Percentiles rank a stretch among this genome's conserved stretches.
Evolutionary conservation across 2,113 vertebrate species (phyloP).

Genomic region (Onychorhynchus coronatus): DNA sequence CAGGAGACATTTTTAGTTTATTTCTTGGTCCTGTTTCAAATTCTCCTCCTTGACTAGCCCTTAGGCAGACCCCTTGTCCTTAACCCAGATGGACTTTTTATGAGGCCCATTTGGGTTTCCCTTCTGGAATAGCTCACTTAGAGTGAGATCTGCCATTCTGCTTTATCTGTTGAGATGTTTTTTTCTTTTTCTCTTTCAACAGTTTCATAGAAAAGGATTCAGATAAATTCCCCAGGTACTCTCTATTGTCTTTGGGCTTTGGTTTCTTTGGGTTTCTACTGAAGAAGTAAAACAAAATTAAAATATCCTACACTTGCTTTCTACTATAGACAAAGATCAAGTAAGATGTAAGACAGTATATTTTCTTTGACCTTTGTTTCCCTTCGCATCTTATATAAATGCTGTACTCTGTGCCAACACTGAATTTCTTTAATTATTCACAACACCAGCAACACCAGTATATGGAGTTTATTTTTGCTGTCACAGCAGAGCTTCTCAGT

Average conservation of each 20-base stretch:
- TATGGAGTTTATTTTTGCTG: not conserved
- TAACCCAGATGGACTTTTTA: not conserved
- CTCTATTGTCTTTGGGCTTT: not conserved
- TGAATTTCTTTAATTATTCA: not conserved
- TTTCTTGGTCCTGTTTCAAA: not conserved
- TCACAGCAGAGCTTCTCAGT: not conserved
- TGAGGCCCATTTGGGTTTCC: not conserved
- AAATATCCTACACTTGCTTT: not conserved
- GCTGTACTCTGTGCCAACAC: not conserved
- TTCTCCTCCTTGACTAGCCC: not conserved
- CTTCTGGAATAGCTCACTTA: not conserved
- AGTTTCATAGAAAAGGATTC: not conserved
- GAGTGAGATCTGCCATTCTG: not conserved
- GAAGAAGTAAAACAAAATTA: not conserved
- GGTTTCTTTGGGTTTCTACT: not conserved
- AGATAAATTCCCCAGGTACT: not conserved
- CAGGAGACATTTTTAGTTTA: not conserved
- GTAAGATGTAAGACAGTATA: not conserved
- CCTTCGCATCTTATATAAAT: not conserved
- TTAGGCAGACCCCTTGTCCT: not conserved
- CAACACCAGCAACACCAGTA: not conserved
- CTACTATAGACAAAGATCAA: not conserved
- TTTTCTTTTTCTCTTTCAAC: not conserved
- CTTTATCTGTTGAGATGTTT: not conserved
- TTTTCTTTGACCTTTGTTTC: not conserved